Base-by-base conservation (phyloP, 2,888 invertebrate species). In the Pollenia griseotomentosa region DNA sequence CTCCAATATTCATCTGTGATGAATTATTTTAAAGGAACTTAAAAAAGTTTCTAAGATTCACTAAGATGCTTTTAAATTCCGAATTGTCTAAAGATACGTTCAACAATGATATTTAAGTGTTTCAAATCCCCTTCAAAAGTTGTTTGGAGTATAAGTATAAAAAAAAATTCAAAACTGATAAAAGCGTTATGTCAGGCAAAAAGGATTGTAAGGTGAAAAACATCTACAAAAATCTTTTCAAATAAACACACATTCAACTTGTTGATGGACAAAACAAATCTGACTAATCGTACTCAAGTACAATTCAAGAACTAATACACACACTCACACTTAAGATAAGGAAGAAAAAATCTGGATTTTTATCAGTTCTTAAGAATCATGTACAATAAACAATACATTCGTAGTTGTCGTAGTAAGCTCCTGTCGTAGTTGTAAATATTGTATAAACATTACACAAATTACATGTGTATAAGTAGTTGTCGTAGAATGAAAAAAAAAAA, bases 361-460 rank as follows among this genome's bases (percentile, higher is more conserved):
- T 77, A 55, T 83, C 70, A 77, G 75, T 70, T 10, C 61, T 83
- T 63, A 77, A 68, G 65, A 44, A 68, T 11, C 59, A 68, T 74
- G 55, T 57, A 33, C 19, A 40, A 82, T 55, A 16, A 75, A 70
- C 23, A 77, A 59, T 44, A 19, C 68, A 75, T 61, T 77, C 55
- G 48, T 55, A 59, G 57, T 74, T 74, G 66, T 46, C 46, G 14
- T 10, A 12, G 61, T 57, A 59, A 81, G 57, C 74, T 61, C 14
- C 61, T 40, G 19, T 16, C 75, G 59, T 66, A 74, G 51, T 68
- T 68, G 82, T 68, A 75, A 68, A 59, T 68, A 73, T 57, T 51
- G 0, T 42, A 63, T n/a, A 66, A 57, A 75, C 59, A 53, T 61
- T 75, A n/a, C 33, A 42, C 40, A 48, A 48, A 1, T 42, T n/a